phyloP scores from a whole-genome alignment of 1,140 invertebrate species.

The Drosophila tani region DNA sequence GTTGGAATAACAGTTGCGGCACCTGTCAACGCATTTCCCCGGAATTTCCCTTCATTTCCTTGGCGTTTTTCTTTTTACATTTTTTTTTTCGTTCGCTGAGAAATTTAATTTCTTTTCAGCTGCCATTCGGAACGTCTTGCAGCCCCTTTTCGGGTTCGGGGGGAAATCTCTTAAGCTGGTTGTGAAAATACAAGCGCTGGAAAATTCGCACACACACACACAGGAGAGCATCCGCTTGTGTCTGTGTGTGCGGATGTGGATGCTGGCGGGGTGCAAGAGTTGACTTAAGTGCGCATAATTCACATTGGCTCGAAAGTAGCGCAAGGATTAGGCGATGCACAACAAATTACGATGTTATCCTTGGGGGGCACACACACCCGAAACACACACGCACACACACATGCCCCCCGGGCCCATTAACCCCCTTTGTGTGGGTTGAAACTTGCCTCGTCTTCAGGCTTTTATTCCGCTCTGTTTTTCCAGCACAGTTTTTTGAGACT shows the following conservation, averaged over 20 bases:
- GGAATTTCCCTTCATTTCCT: conserved; percentile 11
- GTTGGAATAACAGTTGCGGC: neutral
- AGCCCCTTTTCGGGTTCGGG: conserved; percentile 8
- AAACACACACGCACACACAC: neutral
- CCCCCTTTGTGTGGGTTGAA: conserved; percentile 1
- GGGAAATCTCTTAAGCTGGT: conserved; percentile 76
- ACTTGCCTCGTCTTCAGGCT: neutral
- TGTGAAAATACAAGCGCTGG: conserved; percentile 60
- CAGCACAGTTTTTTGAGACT: too few relatives aligned
- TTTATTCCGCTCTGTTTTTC: neutral
- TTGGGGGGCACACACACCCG: conserved; percentile 37
- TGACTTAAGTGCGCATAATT: conserved; percentile 68
- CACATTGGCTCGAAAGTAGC: conserved; percentile 72
- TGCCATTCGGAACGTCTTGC: conserved; percentile 72
- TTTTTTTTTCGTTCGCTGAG: conserved; percentile 27
- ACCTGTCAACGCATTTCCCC: conserved; percentile 32
- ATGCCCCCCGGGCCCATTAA: conserved; percentile 27
- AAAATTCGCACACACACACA: conserved; percentile 45
- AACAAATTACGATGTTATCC: conserved; percentile 69
- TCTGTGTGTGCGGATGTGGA: neutral
- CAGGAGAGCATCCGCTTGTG: conserved; percentile 7
- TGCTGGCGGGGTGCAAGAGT: conserved; percentile 12
- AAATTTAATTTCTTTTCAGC: conserved; percentile 76
- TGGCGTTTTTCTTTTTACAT: conserved; percentile 4
- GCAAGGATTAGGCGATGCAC: conserved; percentile 72